Evolutionary conservation across 2,113 vertebrate genomes (phyloP), one percentile per base, ranked within the genome.

Genomic region (Sprattus sprattus): DNA sequence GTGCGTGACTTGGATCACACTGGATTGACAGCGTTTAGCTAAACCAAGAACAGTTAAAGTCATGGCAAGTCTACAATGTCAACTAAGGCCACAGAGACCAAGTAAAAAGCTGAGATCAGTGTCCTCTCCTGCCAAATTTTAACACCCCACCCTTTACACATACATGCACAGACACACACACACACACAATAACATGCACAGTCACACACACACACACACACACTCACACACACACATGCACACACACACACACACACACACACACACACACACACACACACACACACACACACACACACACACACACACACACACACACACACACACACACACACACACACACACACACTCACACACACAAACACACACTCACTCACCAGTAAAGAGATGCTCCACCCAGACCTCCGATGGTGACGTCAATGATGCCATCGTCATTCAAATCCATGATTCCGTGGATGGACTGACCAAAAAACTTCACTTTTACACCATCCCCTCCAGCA

Each of bases 381-480:
- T 98, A 99, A 88, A 99, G 95, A 18, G 97, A 96, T 60, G 97
- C 98, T 54, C 98, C 98, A 85, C 98, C 98, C 75, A 98, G 94
- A 86, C 98, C 98, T 91, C 98, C 98, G 20, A 99, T 97, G 25
- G 98, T 98, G 64, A 99, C 96, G 88, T 99, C 98, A 9, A 96
- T 97, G 86, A 99, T 94, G 0, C 98, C 98, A 0, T 99, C 98
- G 4, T 95, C 92, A 4, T 99, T 98, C 25, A 99, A 94, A 91
- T 99, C 98, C 97, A 99, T 97, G 92, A 97, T 95, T 86, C 98
- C 98, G 0, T 99, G 97, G 82, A 99, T 98, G 81, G 97, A 99
- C 90, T 99, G 98, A 54, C 98, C 98, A 85, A 99, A 99, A 93
- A 99, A 99, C 88, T 99, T 99, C 85, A 98, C 89, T 71, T 95